phyloP scores from a whole-genome alignment of 92 coral and sea anemone genomes.

The Parazoanthus swiftii region DNA sequence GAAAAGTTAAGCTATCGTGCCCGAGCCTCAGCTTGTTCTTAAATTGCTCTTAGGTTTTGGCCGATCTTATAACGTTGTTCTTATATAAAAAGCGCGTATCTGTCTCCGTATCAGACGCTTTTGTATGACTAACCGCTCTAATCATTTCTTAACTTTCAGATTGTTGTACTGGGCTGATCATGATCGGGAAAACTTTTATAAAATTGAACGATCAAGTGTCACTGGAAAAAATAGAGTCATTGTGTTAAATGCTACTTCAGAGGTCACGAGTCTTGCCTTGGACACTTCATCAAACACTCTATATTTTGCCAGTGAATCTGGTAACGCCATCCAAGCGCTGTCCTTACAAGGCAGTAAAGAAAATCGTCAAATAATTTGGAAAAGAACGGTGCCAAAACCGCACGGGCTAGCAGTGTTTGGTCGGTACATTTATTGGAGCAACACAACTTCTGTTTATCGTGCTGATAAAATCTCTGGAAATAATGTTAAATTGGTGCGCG shows the following conservation, averaged over 20 bases:
- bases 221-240: neutral
- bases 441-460: constrained; percentile 13
- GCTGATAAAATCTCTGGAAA: constrained; percentile 31
- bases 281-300: neutral
- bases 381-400: neutral
- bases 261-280: constrained; percentile 7
- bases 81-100: neutral
- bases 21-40: too few species aligned
- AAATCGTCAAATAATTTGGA: neutral
- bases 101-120: neutral
- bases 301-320: constrained; percentile 8
- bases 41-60: too few species aligned
- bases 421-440: constrained; percentile 25
- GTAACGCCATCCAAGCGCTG: constrained; percentile 5
- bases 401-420: constrained; percentile 21
- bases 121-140: neutral
- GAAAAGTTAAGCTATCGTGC: too few species aligned
- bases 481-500: neutral
- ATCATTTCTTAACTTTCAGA: neutral
- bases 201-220: constrained; percentile 3
- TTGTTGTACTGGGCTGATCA: constrained; percentile 23
- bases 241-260: neutral
- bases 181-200: neutral
- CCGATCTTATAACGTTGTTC: too few species aligned
- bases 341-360: neutral